These are phyloP conservation scores for Diadumene lineata DNA, from an alignment of 92 coral and sea anemone species.

Conservation along the genomic window DNA sequence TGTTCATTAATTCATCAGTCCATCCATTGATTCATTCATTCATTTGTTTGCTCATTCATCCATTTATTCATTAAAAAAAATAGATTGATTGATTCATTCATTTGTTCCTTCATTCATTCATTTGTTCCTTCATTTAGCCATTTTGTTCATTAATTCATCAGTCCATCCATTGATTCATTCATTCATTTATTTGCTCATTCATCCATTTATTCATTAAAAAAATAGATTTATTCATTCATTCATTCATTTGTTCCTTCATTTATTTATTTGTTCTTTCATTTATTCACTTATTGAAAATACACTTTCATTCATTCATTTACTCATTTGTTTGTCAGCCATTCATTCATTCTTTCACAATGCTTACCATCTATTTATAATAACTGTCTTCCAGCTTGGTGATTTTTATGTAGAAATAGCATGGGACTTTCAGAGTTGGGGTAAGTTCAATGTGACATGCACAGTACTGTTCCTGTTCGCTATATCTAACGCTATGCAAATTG, in stretches of 20 bases:
- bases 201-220: background rate
- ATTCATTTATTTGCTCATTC: background rate
- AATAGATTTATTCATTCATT: background rate
- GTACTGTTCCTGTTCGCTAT: too few species aligned
- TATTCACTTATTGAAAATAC: too few species aligned
- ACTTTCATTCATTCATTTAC: too few species aligned
- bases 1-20: background rate
- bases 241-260: too few species aligned
- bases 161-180: background rate
- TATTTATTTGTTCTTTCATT: too few species aligned
- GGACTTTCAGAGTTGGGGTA: conserved; percentile 99
- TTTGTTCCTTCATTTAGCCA: background rate
- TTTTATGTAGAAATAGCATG: conserved; percentile 96
- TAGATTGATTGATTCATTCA: too few species aligned
- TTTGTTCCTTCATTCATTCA: background rate
- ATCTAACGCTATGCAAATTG: too few species aligned
- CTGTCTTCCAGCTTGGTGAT: conserved; percentile 99
- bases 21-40: background rate
- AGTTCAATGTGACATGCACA: conserved; percentile 33
- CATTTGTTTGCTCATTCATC: background rate
- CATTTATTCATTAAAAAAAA: too few species aligned
- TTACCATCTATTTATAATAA: too few species aligned
- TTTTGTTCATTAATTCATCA: background rate
- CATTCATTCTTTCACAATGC: too few species aligned
- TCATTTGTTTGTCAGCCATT: too few species aligned